Evolutionary conservation across 2,113 vertebrate genomes (phyloP), one percentile per base, ranked within the genome.

Genomic region (Eulemur macaco): DNA sequence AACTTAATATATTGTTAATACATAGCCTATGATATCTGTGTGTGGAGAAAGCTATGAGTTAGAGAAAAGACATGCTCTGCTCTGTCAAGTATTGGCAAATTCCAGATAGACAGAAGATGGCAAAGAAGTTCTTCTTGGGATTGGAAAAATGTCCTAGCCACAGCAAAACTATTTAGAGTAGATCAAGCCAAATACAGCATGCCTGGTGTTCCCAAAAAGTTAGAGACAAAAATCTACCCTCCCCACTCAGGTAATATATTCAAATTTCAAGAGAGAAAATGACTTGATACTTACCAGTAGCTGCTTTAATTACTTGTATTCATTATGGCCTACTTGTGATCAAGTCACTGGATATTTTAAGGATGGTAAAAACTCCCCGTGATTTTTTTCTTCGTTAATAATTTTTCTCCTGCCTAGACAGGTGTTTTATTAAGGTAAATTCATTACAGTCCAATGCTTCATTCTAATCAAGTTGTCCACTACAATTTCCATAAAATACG

Each of bases 291-390:
- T 94, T 83, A 94, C 45, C 56, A 31, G 12, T 52, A 90, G 25
- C 18, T 37, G 8, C 18, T 25, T 93, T 92, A 86, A 71, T 94
- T 97, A 78, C 1, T 54, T 94, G 86, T 71, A 29, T 58, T 93
- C 78, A 42, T 64, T 80, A 73, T 47, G 6, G 60, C 63, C 66
- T 56, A 71, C 25, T 88, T 90, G 21, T 50, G 84, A 90, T 93
- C 27, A 91, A 63, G 17, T 93, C 2, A 86, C 45, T 34, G 25
- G 8, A 8, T 64, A 89, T 97, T 96, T 95, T 84, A 31, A 86
- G 47, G 39, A 73, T 7, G 71, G 25, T 80, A n/a, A 69, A 86
- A 96, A 89, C 20, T 84, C 45, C 81, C 17, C 52, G 54, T n/a
- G 23, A 60, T 82, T 37, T 86, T 92, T 45, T 66, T 82, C 39